Conservation (phyloP, 2,888 invertebrate genomes). For the Archips crataeganus region DNA sequence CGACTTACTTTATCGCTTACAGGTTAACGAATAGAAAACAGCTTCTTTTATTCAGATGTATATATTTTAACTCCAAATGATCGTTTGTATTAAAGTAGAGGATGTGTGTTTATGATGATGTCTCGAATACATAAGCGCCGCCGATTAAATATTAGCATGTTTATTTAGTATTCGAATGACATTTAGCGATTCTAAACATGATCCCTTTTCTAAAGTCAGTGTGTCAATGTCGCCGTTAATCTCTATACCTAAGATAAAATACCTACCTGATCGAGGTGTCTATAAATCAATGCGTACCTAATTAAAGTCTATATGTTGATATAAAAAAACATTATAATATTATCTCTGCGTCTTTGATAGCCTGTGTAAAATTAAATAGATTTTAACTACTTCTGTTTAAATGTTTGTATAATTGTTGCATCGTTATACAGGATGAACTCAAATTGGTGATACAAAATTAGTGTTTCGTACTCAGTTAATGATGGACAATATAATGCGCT, state of each 20-base stretch:
- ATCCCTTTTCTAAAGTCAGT: slow-evolving; percentile 40
- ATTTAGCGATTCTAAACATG: slow-evolving; percentile 29
- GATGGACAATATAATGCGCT: too few species aligned
- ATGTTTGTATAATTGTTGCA: too few species aligned
- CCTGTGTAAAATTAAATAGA: not conserved
- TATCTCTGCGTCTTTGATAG: not conserved
- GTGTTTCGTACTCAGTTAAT: too few species aligned
- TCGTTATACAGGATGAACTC: too few species aligned
- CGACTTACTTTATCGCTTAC: too few species aligned
- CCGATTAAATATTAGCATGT: slow-evolving; percentile 13
- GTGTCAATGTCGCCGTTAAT: slow-evolving; percentile 40
- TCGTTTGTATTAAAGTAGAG: not conserved
- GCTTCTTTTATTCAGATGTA: too few species aligned
- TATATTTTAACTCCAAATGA: not conserved
- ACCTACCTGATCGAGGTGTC: slow-evolving; percentile 31
- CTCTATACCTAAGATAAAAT: slow-evolving; percentile 23
- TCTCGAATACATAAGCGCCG: slow-evolving; percentile 4
- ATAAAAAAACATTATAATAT: not conserved
- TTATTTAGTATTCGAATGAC: slow-evolving; percentile 25
- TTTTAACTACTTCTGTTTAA: too few species aligned
- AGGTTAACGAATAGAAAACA: not conserved
- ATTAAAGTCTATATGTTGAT: slow-evolving; percentile 7
- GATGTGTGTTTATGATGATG: slow-evolving; percentile 3
- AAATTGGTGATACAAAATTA: too few species aligned
- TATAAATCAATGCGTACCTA: slow-evolving; percentile 29